Evolutionary conservation across 2,888 invertebrate genomes (phyloP), one percentile per base, ranked within the genome.

Genomic region (Lomographa bimaculata): DNA sequence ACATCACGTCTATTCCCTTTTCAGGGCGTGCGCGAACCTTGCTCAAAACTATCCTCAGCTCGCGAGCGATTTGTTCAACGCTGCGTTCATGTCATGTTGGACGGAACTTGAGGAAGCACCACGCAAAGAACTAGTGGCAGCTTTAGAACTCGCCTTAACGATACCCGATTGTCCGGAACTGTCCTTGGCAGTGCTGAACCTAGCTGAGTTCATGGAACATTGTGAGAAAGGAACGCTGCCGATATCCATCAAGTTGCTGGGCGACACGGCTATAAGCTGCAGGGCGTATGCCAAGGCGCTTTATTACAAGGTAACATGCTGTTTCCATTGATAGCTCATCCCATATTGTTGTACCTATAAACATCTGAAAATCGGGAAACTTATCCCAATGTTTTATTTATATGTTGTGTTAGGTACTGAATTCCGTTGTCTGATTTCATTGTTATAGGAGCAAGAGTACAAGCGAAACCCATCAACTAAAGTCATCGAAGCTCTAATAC

Each of bases 171-270:
- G 97, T 35, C 97, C 98, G 0, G 98, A 99, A 78, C 94, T 98
- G 11, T 97, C 98, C 0, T 96, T 98, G 60, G 96, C 97, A 0
- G 95, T 99, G 44, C 89, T 99, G 6, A 99, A 99, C 85, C 87
- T 99, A 48, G 98, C 98, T 0, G 99, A 99, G 76, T 99, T 99
- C 67, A 97, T 99, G 96, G 99, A 99, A 67, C 99, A 99, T 74
- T 99, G 99, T 64, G 99, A 99, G 70, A 96, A 96, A 78, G 98
- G 98, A 16, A 95, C 97, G 0, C 83, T 99, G 47, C 98, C 99
- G 0, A 91, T 99, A 50, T 95, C 97, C 35, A 93, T 95, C 0
- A 94, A 94, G 57, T 83, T 98, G 30, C 86, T 99, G 0, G 98
- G 98, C 0, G 95, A 97, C 55, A 92, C 96, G 29, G 99, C 99